phyloP scores from a whole-genome alignment of 2,113 vertebrate genomes.

The Lates calcarifer region DNA sequence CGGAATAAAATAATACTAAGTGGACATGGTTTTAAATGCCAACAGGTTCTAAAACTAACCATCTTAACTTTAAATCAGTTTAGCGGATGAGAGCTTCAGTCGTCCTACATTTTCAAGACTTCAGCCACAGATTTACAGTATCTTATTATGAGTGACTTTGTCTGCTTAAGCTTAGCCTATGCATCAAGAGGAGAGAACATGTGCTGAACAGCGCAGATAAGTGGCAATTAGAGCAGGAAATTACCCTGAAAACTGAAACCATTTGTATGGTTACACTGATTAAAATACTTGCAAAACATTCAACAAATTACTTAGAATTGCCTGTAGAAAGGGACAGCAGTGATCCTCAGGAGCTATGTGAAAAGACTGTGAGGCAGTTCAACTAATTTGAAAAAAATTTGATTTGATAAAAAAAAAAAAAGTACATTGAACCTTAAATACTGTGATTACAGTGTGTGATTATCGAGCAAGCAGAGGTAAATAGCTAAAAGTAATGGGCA shows the following conservation, averaged over 20 bases:
- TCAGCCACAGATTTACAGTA: constrained; percentile 21
- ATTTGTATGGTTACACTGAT: constrained; percentile 5
- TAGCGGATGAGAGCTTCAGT: constrained; percentile 7
- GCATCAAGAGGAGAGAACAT: background rate
- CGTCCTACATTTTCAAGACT: constrained; percentile 1
- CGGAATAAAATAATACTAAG: background rate
- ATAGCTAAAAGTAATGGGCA: background rate
- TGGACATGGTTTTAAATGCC: background rate
- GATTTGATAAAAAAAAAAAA: no score
- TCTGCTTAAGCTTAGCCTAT: background rate
- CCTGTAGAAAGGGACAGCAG: background rate
- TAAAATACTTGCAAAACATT: constrained; percentile 7
- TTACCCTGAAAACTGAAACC: background rate
- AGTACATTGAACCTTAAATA: background rate
- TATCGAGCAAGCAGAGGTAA: background rate
- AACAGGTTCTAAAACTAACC: constrained; percentile 3
- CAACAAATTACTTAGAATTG: background rate
- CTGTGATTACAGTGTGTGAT: background rate
- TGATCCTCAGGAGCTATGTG: background rate
- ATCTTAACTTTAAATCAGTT: constrained; percentile 5
- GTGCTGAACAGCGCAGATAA: constrained; percentile 7
- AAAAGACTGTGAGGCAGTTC: no score
- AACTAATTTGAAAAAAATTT: no score
- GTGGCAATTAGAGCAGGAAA: background rate
- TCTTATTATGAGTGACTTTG: constrained; percentile 31